phyloP scores from a whole-genome alignment of 2,113 vertebrate species.

The Puffinus mauretanicus region DNA sequence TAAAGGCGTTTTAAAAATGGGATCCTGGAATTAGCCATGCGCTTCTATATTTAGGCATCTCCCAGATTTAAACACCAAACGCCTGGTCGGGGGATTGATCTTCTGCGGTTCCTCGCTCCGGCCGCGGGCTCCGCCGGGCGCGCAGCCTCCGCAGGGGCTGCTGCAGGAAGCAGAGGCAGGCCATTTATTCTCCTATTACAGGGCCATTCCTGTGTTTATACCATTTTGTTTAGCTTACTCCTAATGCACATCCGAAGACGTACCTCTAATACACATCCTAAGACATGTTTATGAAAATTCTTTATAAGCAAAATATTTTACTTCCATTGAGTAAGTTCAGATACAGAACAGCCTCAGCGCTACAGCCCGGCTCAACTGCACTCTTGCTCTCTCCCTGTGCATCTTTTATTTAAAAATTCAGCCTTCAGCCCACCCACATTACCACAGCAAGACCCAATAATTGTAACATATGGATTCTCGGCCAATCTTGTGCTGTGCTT shows the following conservation, averaged over 20 bases:
- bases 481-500: background rate
- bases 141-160: background rate
- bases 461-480: background rate
- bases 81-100: background rate
- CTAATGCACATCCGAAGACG: slow-evolving; percentile 72
- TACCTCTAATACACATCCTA: slow-evolving; percentile 70
- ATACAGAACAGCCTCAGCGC: slow-evolving; percentile 27
- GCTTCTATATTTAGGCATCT: background rate
- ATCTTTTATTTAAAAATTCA: background rate
- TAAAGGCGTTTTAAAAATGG: fast-evolving
- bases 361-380: background rate
- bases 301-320: slow-evolving; percentile 80
- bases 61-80: fast-evolving
- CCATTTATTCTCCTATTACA: slow-evolving; percentile 64
- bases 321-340: slow-evolving; percentile 68
- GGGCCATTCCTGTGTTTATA: slow-evolving; percentile 75
- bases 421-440: slow-evolving; percentile 74
- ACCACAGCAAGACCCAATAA: background rate
- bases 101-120: background rate
- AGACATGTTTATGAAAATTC: slow-evolving; percentile 82
- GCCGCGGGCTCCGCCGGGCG: background rate
- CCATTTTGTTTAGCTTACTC: slow-evolving; percentile 73
- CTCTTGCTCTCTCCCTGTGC: background rate
- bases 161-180: background rate
- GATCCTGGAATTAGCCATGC: background rate